A percentile compares a stretch with the other conserved stretches of the same genome.
These are phyloP conservation scores for Tiliqua scincoides DNA, from an alignment of 2,113 vertebrate species.

Conservation along the genomic window DNA sequence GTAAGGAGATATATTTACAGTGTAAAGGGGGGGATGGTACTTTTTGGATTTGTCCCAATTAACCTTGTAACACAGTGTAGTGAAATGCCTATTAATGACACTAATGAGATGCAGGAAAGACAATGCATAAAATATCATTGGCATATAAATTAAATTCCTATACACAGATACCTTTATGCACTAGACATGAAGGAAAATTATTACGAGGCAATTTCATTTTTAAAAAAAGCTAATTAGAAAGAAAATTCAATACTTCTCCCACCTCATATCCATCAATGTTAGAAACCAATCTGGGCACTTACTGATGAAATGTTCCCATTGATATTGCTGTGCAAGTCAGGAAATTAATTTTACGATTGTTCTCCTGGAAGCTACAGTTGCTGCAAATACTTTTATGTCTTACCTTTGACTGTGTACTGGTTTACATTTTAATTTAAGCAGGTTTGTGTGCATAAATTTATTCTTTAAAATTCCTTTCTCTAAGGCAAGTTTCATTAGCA, in stretches of 20 bases:
- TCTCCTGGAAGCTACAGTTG: slow-evolving; percentile 71
- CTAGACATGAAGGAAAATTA: slow-evolving; percentile 78
- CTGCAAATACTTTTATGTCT: slow-evolving; percentile 70
- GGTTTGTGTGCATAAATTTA: slow-evolving; percentile 46
- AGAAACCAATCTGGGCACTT: slow-evolving; percentile 73
- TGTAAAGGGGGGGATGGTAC: slow-evolving; percentile 70
- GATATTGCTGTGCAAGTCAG: slow-evolving; percentile 69
- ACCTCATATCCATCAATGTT: slow-evolving; percentile 75
- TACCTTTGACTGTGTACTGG: slow-evolving; percentile 59
- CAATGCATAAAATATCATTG: slow-evolving; percentile 87
- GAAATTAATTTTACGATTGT: slow-evolving; percentile 79
- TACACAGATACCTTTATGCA: slow-evolving; percentile 79
- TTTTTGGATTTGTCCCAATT: slow-evolving; percentile 92
- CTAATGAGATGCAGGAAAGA: slow-evolving; percentile 90
- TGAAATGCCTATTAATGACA: slow-evolving; percentile 87
- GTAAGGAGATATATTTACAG: slow-evolving; percentile 83
- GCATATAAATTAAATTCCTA: slow-evolving; percentile 90
- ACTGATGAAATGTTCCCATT: slow-evolving; percentile 72
- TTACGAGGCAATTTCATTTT: slow-evolving; percentile 76
- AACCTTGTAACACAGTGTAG: slow-evolving; percentile 92
- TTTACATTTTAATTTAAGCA: slow-evolving; percentile 72
- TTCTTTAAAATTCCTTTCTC: slow-evolving; percentile 48
- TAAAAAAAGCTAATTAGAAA: slow-evolving; percentile 78
- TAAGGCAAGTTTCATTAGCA: slow-evolving; percentile 58
- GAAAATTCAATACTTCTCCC: slow-evolving; percentile 79